A percentile compares a stretch with the other conserved stretches of the same genome.
These are phyloP conservation scores for Chaetorhynchus papuensis DNA, from an alignment of 2,113 vertebrate genomes.

Conservation along the genomic window DNA sequence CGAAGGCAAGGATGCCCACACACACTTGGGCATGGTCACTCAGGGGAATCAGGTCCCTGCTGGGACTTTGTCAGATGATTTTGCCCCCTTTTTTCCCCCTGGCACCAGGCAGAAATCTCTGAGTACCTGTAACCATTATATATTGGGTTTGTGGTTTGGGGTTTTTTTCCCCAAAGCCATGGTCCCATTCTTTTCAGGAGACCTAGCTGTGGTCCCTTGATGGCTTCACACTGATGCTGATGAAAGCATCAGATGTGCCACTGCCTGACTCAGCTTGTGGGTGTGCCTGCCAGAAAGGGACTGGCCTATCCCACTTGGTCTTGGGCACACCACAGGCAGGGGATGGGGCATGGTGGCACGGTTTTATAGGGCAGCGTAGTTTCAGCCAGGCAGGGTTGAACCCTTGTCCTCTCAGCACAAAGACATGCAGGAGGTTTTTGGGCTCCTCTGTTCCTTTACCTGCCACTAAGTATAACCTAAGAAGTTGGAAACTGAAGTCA, in stretches of 20 bases:
- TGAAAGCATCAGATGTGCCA: not conserved
- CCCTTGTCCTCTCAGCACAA: not conserved
- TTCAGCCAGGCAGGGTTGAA: not conserved
- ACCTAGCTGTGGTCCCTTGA: not conserved
- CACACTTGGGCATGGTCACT: not conserved
- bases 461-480: not conserved
- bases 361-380: rapidly evolving
- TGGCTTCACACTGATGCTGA: not conserved
- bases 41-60: not conserved
- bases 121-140: not conserved
- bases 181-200: not conserved
- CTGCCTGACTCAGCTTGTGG: not conserved
- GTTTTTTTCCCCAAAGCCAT: not conserved
- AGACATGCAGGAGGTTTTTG: not conserved
- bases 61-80: not conserved
- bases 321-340: not conserved
- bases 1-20: not conserved
- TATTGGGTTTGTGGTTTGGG: not conserved
- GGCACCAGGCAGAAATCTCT: not conserved
- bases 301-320: not conserved
- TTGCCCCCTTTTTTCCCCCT: not conserved
- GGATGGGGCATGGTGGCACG: rapidly evolving
- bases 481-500: not conserved
- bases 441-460: not conserved
- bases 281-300: not conserved